Conservation (phyloP, 1,140 invertebrate species). For the Dysdera silvatica region DNA sequence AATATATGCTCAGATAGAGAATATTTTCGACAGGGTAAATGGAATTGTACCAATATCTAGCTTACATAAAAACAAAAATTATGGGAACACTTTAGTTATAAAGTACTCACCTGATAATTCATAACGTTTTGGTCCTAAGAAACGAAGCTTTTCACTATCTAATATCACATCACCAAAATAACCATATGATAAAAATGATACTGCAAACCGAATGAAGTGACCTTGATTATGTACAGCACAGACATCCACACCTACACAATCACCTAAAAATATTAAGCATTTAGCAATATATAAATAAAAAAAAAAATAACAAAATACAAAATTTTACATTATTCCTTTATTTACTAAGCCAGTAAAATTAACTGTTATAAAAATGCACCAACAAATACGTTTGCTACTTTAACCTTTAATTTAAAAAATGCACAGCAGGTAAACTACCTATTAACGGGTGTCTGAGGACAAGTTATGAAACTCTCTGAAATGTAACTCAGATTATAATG, state of each 20-base stretch:
- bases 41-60: not conserved
- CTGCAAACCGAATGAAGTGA: constrained; percentile 60
- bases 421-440: too few relatives aligned
- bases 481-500: too few relatives aligned
- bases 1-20: not conserved
- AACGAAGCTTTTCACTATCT: constrained; percentile 73
- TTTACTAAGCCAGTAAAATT: too few relatives aligned
- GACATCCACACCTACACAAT: constrained; percentile 51
- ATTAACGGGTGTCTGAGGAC: too few relatives aligned
- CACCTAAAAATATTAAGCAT: constrained; percentile 22
- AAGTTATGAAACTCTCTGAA: too few relatives aligned
- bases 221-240: constrained; percentile 63
- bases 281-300: not conserved
- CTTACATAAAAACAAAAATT: not conserved
- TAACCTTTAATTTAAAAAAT: too few relatives aligned
- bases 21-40: too few relatives aligned
- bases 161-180: constrained; percentile 77
- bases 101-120: constrained; percentile 58
- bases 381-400: too few relatives aligned
- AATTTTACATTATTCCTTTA: too few relatives aligned
- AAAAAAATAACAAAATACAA: not conserved
- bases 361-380: too few relatives aligned
- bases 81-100: not conserved
- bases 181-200: constrained; percentile 76
- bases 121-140: constrained; percentile 82